Conservation (phyloP, 2,113 vertebrate genomes). For the Sebastes fasciatus region DNA sequence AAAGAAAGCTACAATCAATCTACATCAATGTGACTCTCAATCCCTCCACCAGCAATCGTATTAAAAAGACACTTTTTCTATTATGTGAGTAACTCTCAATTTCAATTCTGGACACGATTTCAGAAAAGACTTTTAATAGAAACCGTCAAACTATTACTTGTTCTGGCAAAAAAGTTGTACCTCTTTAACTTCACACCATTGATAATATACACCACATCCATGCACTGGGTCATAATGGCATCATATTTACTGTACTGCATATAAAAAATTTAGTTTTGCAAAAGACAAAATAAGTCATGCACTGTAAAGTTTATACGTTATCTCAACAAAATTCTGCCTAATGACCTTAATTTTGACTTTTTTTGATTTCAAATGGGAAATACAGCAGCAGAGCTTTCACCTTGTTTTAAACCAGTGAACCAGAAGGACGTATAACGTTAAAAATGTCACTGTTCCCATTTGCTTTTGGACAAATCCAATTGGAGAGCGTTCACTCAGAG, state of each 20-base stretch:
- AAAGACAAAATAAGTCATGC: not conserved
- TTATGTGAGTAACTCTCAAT: constrained; percentile 21
- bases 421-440: constrained; percentile 18
- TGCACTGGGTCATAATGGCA: constrained; percentile 6
- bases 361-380: not conserved
- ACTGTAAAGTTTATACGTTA: not conserved
- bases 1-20: constrained; percentile 56
- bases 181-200: constrained; percentile 4
- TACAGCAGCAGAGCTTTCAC: not conserved
- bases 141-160: constrained; percentile 24
- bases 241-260: constrained; percentile 9
- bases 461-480: constrained; percentile 62
- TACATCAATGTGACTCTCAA: constrained; percentile 51
- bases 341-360: not conserved
- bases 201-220: constrained; percentile 31
- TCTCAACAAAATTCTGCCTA: not conserved
- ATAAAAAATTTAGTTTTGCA: not conserved
- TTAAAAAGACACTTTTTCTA: constrained; percentile 31
- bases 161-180: constrained; percentile 15
- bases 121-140: constrained; percentile 36
- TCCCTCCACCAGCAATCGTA: constrained; percentile 3
- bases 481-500: constrained; percentile 19
- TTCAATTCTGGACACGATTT: constrained; percentile 28
- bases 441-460: constrained; percentile 53
- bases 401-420: constrained; percentile 37